Evolutionary conservation across 2,888 invertebrate genomes (phyloP).

Genomic region (Dusona sp.): DNA sequence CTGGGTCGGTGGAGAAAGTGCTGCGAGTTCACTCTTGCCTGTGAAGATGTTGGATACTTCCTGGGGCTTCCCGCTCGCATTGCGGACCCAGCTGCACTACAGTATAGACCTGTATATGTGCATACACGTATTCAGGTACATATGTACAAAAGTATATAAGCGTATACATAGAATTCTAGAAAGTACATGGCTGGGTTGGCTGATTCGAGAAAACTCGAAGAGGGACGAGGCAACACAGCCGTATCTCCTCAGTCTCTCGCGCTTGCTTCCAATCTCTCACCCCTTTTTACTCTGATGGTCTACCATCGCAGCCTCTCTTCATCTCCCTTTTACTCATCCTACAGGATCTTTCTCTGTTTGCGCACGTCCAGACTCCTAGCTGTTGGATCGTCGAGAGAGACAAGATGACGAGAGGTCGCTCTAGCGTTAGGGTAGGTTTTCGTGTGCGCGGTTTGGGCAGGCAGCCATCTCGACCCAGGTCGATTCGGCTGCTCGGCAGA

Average conservation of each 20-base stretch:
- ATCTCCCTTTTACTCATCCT: conserved; percentile 8
- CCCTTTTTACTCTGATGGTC: conserved; percentile 50
- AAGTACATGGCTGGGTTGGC: conserved; percentile 31
- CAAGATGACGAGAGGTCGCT: conserved; percentile 20
- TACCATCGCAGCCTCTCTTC: conserved; percentile 30
- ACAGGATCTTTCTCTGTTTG: conserved; percentile 11
- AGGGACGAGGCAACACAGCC: conserved; percentile 27
- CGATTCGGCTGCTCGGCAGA: conserved; percentile 66
- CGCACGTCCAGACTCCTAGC: conserved; percentile 61
- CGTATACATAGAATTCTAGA: neutral
- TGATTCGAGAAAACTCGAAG: conserved; percentile 51
- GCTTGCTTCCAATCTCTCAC: conserved; percentile 61
- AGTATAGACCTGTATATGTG: conserved; percentile 24
- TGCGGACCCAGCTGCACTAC: conserved; percentile 69
- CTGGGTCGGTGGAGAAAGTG: conserved; percentile 63
- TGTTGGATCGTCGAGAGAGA: conserved; percentile 28
- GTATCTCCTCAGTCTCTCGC: conserved; percentile 25
- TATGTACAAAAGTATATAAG: conserved; percentile 8
- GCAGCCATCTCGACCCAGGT: conserved; percentile 64
- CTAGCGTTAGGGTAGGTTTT: conserved; percentile 66
- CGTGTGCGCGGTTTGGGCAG: conserved; percentile 64
- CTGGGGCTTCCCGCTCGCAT: conserved; percentile 53
- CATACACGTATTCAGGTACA: conserved; percentile 7
- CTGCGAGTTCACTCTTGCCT: conserved; percentile 51
- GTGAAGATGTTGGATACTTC: conserved; percentile 68